Evolutionary conservation across 2,888 invertebrate species (phyloP).

Genomic region (Drosophila kanekoi): DNA sequence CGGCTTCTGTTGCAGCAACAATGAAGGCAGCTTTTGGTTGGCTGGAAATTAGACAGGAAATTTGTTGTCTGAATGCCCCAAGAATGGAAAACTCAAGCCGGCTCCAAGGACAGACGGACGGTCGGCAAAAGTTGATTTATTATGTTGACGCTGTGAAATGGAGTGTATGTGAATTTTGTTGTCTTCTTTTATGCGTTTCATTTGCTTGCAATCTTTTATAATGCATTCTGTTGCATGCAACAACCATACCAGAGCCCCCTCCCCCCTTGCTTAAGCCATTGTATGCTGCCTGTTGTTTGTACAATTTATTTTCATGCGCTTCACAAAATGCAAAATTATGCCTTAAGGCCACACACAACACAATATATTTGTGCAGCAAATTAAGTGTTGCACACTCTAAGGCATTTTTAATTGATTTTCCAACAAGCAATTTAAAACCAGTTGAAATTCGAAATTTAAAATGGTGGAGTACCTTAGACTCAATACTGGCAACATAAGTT

Average conservation of each 20-base stretch:
- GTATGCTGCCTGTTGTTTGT: constrained; percentile 29
- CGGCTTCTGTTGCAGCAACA: constrained; percentile 28
- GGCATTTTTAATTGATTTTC: constrained; percentile 53
- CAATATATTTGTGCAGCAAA: constrained; percentile 37
- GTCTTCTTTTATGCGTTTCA: constrained; percentile 58
- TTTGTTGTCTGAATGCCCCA: constrained; percentile 57
- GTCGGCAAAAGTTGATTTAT: constrained; percentile 62
- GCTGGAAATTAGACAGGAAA: constrained; percentile 67
- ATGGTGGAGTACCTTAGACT: constrained; percentile 7
- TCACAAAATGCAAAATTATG: constrained; percentile 45
- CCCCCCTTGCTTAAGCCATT: background rate
- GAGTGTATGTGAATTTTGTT: constrained; percentile 58
- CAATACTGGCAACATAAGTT: too few species aligned
- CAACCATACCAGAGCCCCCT: background rate
- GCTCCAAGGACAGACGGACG: background rate
- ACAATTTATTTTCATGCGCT: constrained; percentile 54
- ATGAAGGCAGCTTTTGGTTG: constrained; percentile 26
- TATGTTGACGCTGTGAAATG: constrained; percentile 70
- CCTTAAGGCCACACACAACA: constrained; percentile 25
- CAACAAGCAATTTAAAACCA: constrained; percentile 28
- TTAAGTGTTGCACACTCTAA: constrained; percentile 43
- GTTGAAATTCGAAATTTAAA: constrained; percentile 2
- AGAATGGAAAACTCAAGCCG: constrained; percentile 10
- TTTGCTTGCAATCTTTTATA: constrained; percentile 47
- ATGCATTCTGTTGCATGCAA: constrained; percentile 34